These are phyloP conservation scores for Suricata suricatta DNA, from an alignment of 2,113 vertebrate genomes.

Conservation along the genomic window DNA sequence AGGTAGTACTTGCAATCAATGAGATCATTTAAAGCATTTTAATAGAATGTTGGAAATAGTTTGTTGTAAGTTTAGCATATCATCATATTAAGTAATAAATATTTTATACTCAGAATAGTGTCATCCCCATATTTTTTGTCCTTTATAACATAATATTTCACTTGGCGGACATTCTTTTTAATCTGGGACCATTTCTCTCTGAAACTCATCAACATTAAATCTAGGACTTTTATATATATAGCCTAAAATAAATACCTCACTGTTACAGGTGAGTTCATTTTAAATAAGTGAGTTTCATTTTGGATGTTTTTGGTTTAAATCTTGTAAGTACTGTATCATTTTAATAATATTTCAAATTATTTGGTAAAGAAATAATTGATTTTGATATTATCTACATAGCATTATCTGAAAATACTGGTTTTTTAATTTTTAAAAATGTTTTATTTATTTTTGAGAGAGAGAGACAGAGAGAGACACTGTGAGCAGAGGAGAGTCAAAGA, in stretches of 20 bases:
- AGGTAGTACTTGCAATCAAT: background rate
- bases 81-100: background rate
- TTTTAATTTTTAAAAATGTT: too few relatives aligned
- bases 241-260: slow-evolving; percentile 36
- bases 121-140: background rate
- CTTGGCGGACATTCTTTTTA: background rate
- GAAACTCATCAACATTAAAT: slow-evolving; percentile 24
- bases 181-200: background rate
- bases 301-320: slow-evolving; percentile 70
- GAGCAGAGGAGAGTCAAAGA: too few relatives aligned
- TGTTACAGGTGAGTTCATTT: slow-evolving; percentile 50
- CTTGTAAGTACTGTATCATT: background rate
- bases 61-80: background rate
- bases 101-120: background rate
- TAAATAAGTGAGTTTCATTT: slow-evolving; percentile 33
- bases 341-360: slow-evolving; percentile 18
- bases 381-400: slow-evolving; percentile 37
- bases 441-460: too few relatives aligned
- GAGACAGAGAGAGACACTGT: too few relatives aligned
- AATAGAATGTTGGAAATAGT: background rate
- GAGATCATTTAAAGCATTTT: background rate
- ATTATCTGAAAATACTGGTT: slow-evolving; percentile 18
- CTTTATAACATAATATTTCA: background rate
- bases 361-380: slow-evolving; percentile 36
- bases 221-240: background rate